Percentiles rank a stretch among this genome's conserved stretches.
Conservation (phyloP, 2,113 vertebrate species). For the Psammodynastes pulverulentus region DNA sequence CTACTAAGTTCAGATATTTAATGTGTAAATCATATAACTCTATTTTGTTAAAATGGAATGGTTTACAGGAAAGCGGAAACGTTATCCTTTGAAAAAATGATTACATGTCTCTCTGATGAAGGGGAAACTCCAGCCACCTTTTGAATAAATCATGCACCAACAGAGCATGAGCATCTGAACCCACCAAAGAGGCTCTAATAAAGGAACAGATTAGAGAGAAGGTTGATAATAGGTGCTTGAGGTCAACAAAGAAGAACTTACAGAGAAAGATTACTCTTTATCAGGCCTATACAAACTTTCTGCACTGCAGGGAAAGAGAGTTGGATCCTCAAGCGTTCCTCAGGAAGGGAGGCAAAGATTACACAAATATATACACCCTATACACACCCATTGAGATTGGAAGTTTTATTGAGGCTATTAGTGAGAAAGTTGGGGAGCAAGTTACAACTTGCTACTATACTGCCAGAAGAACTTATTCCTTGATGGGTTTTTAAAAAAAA, state of each 20-base stretch:
- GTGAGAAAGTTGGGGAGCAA: background rate
- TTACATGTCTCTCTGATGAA: background rate
- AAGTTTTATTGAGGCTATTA: background rate
- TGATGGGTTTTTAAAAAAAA: background rate
- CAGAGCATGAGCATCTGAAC: background rate
- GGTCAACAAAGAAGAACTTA: background rate
- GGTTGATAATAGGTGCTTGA: background rate
- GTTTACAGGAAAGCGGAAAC: background rate
- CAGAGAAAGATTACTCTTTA: background rate
- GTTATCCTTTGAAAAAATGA: background rate
- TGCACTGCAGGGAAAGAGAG: background rate
- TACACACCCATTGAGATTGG: background rate
- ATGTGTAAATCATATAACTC: background rate
- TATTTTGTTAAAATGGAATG: background rate
- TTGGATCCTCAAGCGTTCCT: background rate
- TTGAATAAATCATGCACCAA: background rate
- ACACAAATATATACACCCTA: background rate
- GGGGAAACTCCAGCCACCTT: background rate
- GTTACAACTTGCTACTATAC: background rate
- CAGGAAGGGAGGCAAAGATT: background rate
- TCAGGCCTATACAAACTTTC: background rate
- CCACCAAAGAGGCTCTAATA: background rate
- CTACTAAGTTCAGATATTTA: background rate
- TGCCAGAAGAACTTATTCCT: background rate
- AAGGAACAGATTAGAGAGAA: background rate